phyloP scores from a whole-genome alignment of 1,140 invertebrate species.

The Ctenoplectra terminalis region DNA sequence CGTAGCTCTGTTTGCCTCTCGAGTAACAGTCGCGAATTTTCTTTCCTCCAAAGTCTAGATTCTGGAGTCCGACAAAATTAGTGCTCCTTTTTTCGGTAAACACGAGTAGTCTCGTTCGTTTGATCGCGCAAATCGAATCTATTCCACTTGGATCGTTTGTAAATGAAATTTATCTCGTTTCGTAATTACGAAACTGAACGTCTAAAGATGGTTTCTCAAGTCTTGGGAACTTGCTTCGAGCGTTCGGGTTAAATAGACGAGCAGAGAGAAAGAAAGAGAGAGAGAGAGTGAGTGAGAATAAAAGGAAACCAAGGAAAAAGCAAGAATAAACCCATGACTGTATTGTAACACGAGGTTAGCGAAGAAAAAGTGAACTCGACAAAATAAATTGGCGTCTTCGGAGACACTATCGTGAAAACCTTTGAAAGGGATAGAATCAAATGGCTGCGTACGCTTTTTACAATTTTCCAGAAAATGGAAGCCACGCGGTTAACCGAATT shows the following conservation, averaged over 20 bases:
- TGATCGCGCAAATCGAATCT: conserved; percentile 6
- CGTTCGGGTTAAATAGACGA: background rate
- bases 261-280: background rate
- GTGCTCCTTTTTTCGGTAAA: background rate
- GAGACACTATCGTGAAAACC: conserved; percentile 4
- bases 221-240: background rate
- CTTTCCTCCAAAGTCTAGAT: background rate
- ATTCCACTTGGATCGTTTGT: background rate
- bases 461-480: too few species aligned
- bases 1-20: background rate
- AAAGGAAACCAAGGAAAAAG: background rate
- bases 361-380: background rate
- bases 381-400: conserved; percentile 31
- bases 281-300: background rate
- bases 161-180: background rate
- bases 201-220: background rate
- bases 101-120: background rate
- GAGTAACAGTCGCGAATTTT: background rate
- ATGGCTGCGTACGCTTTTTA: background rate
- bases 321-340: background rate
- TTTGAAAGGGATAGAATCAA: conserved; percentile 18
- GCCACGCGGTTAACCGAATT: conserved; percentile 21
- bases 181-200: conserved; percentile 17
- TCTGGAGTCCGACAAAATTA: background rate
- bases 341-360: background rate